Base-by-base conservation (phyloP, 2,888 invertebrate species). In the Lasioglossum morio region DNA sequence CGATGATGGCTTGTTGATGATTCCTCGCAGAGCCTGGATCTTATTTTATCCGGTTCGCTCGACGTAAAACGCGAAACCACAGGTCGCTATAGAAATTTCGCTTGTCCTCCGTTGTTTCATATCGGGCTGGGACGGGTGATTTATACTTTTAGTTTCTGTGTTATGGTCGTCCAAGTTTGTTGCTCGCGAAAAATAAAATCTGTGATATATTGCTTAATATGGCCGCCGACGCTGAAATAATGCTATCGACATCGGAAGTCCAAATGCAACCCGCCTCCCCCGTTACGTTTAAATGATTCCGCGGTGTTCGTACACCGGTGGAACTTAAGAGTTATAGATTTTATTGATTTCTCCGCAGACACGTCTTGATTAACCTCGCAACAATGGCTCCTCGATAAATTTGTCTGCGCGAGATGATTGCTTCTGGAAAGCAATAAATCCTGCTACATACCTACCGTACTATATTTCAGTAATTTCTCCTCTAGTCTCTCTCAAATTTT, bases 81-180 rank as follows among this genome's bases (percentile, higher is more conserved):
- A n/a, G 75, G 72, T 48, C 77, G 34, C 75, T 76, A 81, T 81
- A 74, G 89, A 77, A 88, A 89, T 90, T 90, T 87, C 83, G 87
- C 79, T 84, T 88, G 79, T 37, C 70, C n/a, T 66, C 84, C 82
- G 90, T 85, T 84, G 87, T 89, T 89, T 89, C 90, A 90, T 89
- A 89, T 88, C 90, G 89, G 69, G 89, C 74, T 60, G 63, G 40
- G 53, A 23, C 79, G 70, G 74, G 84, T 88, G 89, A 89, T 89
- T 89, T 89, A 90, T 89, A 87, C 89, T 83, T 90, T 89, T 90
- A 90, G 89, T 89, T 89, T 89, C 83, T 86, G 90, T 77, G 90
- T 87, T 82, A 84, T 78, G 87, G 82, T 82, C 89, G 88, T 90
- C 89, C 90, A 89, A 89, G 88, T 90, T 88, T 85, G 89, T 87